These are phyloP conservation scores for Drosophila merina DNA, from an alignment of 2,888 invertebrate species.

Conservation along the genomic window DNA sequence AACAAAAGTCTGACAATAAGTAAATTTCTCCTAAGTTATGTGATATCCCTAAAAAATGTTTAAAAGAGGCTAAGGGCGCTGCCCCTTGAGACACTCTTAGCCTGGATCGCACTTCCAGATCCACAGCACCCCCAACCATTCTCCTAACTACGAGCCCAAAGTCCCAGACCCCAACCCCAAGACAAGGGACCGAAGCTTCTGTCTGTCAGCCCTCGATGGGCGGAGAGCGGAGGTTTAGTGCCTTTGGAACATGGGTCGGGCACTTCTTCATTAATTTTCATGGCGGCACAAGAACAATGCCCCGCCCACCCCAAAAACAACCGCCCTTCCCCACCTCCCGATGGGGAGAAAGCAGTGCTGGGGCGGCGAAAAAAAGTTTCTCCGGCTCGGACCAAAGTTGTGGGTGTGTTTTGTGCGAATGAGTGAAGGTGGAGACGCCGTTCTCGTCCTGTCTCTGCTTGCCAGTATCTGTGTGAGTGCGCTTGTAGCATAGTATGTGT, in stretches of 20 bases:
- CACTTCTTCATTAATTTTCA: conserved; percentile 81
- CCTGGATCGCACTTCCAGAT: conserved; percentile 7
- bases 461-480: conserved; percentile 28
- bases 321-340: conserved; percentile 15
- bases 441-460: conserved; percentile 43
- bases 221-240: conserved; percentile 65
- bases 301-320: conserved; percentile 30
- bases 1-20: too few species aligned
- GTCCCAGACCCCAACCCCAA: conserved; percentile 15
- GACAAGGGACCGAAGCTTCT: conserved; percentile 45
- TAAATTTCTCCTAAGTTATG: conserved; percentile 10
- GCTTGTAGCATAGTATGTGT: conserved; percentile 51
- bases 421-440: conserved; percentile 57
- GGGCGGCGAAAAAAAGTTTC: conserved; percentile 64
- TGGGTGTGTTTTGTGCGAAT: conserved; percentile 79
- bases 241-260: conserved; percentile 77
- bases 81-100: conserved; percentile 25
- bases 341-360: conserved; percentile 67
- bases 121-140: not conserved
- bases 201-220: conserved; percentile 42
- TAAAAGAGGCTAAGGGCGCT: conserved; percentile 21
- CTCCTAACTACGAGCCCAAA: conserved; percentile 1
- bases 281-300: conserved; percentile 79
- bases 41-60: conserved; percentile 20
- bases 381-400: conserved; percentile 68